Percentiles rank a stretch among this genome's conserved stretches.
phyloP scores from a whole-genome alignment of 2,113 vertebrate species.

The Oplegnathus fasciatus region DNA sequence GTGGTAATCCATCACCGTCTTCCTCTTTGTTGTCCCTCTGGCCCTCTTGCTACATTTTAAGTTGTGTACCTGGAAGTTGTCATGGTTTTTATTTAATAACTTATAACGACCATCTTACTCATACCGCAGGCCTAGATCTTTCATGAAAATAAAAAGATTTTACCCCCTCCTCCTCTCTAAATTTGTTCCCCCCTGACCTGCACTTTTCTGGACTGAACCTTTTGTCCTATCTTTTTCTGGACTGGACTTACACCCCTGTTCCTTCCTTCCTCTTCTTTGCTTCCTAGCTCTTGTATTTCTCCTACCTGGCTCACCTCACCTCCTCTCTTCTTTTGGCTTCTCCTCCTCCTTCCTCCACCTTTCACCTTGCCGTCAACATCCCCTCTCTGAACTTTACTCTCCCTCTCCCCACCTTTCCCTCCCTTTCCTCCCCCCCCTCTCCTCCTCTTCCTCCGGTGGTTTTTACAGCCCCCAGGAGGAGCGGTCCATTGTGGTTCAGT shows the following conservation, averaged over 20 bases:
- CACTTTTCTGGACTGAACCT: slow-evolving; percentile 38
- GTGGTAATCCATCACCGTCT: slow-evolving; percentile 58
- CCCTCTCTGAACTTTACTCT: slow-evolving; percentile 69
- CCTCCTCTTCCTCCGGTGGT: slow-evolving; percentile 74
- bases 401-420: slow-evolving; percentile 59
- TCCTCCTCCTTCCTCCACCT: slow-evolving; percentile 68
- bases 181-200: slow-evolving; percentile 32
- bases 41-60: slow-evolving; percentile 23
- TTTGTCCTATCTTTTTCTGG: slow-evolving; percentile 52
- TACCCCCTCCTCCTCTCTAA: background rate
- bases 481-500: slow-evolving; percentile 80
- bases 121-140: background rate
- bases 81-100: slow-evolving; percentile 18
- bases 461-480: slow-evolving; percentile 82
- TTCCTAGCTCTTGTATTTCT: slow-evolving; percentile 53
- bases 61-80: slow-evolving; percentile 33
- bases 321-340: slow-evolving; percentile 54
- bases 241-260: background rate
- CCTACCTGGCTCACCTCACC: slow-evolving; percentile 69
- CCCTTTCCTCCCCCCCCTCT: slow-evolving; percentile 59
- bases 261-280: slow-evolving; percentile 58
- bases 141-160: background rate
- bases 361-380: slow-evolving; percentile 72
- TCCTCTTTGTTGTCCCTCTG: slow-evolving; percentile 29
- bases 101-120: background rate